Conservation (phyloP, 2,797 vertebrate species). For the Cossypha dichroa region DNA sequence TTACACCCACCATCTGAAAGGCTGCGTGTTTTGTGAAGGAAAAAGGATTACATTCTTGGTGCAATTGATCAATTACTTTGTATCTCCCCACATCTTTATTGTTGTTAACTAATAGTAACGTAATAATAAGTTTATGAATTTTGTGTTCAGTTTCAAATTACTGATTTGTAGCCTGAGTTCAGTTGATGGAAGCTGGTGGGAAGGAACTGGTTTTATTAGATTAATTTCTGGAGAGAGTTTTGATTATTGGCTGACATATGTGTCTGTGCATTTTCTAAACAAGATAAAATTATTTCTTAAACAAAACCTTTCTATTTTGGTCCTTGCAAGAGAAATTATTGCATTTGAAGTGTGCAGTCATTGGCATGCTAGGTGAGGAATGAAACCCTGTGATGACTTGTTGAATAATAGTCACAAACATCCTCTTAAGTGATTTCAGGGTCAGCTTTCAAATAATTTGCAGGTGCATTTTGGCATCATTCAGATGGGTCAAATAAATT, state of each 20-base stretch:
- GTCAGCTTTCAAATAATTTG: neutral
- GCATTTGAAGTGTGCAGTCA: neutral
- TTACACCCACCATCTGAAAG: neutral
- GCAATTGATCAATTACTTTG: neutral
- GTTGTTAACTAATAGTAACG: neutral
- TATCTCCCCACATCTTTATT: neutral
- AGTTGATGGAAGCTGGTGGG: neutral
- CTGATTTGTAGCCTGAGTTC: neutral
- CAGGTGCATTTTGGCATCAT: neutral
- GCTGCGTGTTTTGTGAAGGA: neutral
- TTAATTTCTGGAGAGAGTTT: neutral
- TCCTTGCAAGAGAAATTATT: neutral
- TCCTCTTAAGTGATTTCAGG: neutral
- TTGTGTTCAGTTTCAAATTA: neutral
- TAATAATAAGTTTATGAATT: neutral
- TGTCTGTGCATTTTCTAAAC: neutral
- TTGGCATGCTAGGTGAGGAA: neutral
- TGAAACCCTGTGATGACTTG: neutral
- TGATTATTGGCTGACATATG: neutral
- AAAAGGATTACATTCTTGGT: neutral
- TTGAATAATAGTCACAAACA: neutral
- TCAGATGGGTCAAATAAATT: neutral
- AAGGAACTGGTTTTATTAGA: neutral
- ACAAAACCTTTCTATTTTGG: neutral
- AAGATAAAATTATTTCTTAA: neutral